Base-by-base conservation (phyloP, 2,888 invertebrate genomes). In the Alloplasta piceator region DNA sequence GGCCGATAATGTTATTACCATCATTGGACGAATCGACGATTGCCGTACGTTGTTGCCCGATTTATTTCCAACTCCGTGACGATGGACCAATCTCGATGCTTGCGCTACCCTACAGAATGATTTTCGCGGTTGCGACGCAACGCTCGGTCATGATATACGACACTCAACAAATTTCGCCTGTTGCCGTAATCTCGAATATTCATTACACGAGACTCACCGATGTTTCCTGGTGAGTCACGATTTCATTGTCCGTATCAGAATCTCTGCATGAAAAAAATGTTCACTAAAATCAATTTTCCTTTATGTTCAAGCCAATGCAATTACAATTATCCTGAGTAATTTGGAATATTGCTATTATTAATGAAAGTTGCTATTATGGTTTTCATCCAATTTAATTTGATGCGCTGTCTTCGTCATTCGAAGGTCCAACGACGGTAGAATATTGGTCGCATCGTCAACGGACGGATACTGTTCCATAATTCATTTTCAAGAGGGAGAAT, bases 71-170 rank as follows among this genome's bases (percentile, higher is more conserved):
- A 86, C 92, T 96, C 12, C 93, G 94, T 4, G 89, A 93, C n/a
- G 91, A 91, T 66, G 94, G 94, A 9, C 94, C 94, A 3, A 86
- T 89, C 6, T 91, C 95, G 1, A 90, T 94, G 10, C 92, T 96
- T 82, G 92, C 94, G 9, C 91, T 96, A 55, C 95, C 96, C 0
- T 97, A 96, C 90, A 94, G 99, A 79, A 94, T 97, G 93, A 93
- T 99, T 75, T 97, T 98, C 91, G 99, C 99, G 0, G 96, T 99
- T 10, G 98, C 97, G 16, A 98, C 98, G 0, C 96, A 96, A 86
- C 96, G 96, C 86, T 95, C 97, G 38, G 95, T 99, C 43, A 93
- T 97, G 75, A 93, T 98, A 52, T 98, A 97, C 89, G 98, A 98
- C 89, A 98, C 98, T 0, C 97, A 98, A 91, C 97, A 97, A 89